Percentiles rank a stretch among this genome's conserved stretches.
Conservation (phyloP, 2,797 vertebrate species). For the Alectoris magna region DNA sequence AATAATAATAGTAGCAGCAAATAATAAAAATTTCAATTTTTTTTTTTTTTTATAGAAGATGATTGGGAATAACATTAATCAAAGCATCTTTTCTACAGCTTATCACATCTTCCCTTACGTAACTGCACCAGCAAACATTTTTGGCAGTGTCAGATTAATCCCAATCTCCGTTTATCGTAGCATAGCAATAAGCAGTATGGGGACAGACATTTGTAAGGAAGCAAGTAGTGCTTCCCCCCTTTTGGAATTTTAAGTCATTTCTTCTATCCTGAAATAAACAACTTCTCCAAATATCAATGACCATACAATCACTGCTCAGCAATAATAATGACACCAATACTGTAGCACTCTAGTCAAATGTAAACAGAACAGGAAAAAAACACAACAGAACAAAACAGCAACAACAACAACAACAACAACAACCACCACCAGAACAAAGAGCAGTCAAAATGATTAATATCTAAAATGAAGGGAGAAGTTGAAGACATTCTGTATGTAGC, state of each 20-base stretch:
- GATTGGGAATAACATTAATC: background rate
- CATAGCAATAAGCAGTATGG: background rate
- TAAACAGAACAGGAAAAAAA: background rate
- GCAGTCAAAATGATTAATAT: background rate
- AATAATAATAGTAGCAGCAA: background rate
- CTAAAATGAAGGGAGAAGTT: background rate
- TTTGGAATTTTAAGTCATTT: background rate
- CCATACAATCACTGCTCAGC: background rate
- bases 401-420: background rate
- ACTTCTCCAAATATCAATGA: background rate
- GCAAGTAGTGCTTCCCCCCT: background rate
- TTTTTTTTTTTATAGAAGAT: background rate
- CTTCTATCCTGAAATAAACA: background rate
- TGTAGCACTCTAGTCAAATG: background rate
- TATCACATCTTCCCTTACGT: background rate
- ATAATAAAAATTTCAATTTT: background rate
- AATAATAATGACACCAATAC: background rate
- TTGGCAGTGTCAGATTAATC: background rate
- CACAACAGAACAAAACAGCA: background rate
- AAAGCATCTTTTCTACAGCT: background rate
- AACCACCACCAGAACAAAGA: background rate
- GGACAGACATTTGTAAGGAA: background rate
- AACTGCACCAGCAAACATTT: background rate
- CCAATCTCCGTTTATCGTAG: background rate
- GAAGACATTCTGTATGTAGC: background rate